These are phyloP conservation scores for Mormyrops boulengeri DNA, from an alignment of 2,797 vertebrate genomes.

Conservation along the genomic window DNA sequence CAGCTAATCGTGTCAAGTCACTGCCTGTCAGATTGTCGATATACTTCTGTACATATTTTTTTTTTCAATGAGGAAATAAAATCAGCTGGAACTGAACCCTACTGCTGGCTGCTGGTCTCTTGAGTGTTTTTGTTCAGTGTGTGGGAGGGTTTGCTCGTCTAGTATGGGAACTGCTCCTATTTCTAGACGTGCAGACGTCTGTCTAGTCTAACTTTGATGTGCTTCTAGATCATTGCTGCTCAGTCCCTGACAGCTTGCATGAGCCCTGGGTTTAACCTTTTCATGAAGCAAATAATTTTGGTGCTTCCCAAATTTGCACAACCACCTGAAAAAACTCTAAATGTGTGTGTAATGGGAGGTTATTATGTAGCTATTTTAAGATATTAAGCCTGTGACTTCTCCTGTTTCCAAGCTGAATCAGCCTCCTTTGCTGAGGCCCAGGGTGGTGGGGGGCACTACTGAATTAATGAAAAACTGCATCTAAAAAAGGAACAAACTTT, in stretches of 20 bases:
- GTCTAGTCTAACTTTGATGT: conserved; percentile 10
- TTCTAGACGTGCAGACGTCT: conserved; percentile 17
- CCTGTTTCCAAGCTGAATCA: conserved; percentile 64
- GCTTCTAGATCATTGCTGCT: not conserved
- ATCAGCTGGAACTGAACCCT: conserved; percentile 99
- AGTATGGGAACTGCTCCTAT: not conserved
- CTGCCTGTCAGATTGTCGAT: conserved; percentile 99
- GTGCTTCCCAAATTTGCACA: not conserved
- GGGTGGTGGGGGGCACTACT: conserved; percentile 36
- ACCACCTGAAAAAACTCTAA: not conserved
- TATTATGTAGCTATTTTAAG: not conserved
- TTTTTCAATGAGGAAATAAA: conserved; percentile 99
- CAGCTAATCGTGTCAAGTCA: conserved; percentile 97
- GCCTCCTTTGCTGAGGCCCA: conserved; percentile 38
- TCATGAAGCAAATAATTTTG: not conserved
- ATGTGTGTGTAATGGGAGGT: not conserved
- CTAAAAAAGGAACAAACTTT: not conserved
- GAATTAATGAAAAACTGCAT: not conserved
- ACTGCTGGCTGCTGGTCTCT: conserved; percentile 54
- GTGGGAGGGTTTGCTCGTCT: conserved; percentile 9
- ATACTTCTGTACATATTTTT: conserved; percentile 97
- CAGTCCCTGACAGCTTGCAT: not conserved
- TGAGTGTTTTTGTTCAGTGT: conserved; percentile 49
- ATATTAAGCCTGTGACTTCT: conserved; percentile 57
- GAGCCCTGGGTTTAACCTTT: not conserved